A percentile compares a stretch with the other conserved stretches of the same genome.
Evolutionary conservation across 2,888 invertebrate genomes (phyloP).

Genomic region (Cataglyphis livida): DNA sequence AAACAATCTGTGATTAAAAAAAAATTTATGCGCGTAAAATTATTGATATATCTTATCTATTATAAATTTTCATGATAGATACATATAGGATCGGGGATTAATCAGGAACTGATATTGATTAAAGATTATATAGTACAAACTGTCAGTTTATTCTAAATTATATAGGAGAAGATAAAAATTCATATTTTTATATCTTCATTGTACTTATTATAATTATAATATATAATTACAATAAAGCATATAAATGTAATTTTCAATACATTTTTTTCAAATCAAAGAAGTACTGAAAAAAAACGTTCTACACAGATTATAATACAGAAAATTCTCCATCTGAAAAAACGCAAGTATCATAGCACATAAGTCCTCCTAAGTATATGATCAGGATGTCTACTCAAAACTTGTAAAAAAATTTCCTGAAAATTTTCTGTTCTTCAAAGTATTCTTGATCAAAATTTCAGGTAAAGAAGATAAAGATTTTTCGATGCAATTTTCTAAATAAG

Average conservation of each 20-base stretch:
- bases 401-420: too few species aligned
- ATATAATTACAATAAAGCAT: constrained; percentile 43
- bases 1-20: neutral
- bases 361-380: neutral
- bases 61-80: neutral
- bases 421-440: too few species aligned
- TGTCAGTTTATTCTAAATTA: constrained; percentile 70
- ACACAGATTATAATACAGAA: constrained; percentile 15
- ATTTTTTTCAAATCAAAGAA: constrained; percentile 2
- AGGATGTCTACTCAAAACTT: neutral
- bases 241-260: constrained; percentile 30
- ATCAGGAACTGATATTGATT: constrained; percentile 21
- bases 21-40: neutral
- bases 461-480: too few species aligned
- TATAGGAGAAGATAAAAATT: constrained; percentile 61
- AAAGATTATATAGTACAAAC: constrained; percentile 61
- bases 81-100: constrained; percentile 43
- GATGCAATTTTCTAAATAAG: too few species aligned
- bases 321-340: constrained; percentile 17
- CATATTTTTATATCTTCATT: constrained; percentile 51
- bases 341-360: constrained; percentile 37
- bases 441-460: too few species aligned
- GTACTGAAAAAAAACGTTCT: constrained; percentile 5
- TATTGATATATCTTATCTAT: neutral
- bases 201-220: neutral